phyloP scores from a whole-genome alignment of 2,797 vertebrate genomes.

The Eulemur rubriventer region DNA sequence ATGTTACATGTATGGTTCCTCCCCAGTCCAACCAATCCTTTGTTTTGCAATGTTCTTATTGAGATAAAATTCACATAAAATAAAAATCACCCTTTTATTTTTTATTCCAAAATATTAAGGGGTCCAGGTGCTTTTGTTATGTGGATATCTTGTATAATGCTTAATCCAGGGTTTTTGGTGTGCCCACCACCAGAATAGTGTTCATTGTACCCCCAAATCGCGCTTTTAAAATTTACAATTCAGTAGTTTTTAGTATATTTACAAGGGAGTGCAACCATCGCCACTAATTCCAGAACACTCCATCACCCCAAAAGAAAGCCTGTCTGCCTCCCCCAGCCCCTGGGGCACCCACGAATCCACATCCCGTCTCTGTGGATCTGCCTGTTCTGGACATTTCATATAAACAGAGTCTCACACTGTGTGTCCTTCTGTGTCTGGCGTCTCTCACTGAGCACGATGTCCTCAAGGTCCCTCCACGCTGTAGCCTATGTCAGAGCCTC shows the following conservation, averaged over 20 bases:
- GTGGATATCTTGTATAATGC: not conserved
- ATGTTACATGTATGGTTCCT: not conserved
- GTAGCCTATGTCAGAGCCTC: accelerated
- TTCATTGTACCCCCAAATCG: not conserved
- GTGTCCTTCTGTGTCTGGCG: not conserved
- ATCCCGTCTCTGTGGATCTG: accelerated
- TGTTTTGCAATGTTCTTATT: not conserved
- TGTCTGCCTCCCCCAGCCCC: not conserved
- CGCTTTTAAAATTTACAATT: not conserved
- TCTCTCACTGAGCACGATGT: accelerated
- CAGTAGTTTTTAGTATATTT: not conserved
- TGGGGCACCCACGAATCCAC: accelerated
- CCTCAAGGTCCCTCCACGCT: accelerated
- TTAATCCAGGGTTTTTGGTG: not conserved
- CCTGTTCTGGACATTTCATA: not conserved
- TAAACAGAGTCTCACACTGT: accelerated
- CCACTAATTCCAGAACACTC: not conserved
- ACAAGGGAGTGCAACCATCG: not conserved
- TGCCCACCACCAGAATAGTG: not conserved
- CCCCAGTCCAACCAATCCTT: not conserved
- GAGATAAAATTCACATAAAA: not conserved
- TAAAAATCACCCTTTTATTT: not conserved
- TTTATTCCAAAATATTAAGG: not conserved
- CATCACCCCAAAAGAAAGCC: not conserved
- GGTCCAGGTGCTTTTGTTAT: not conserved